Evolutionary conservation across 2,888 invertebrate genomes (phyloP), one percentile per base, ranked within the genome.

Genomic region (Salpingus planirostris): DNA sequence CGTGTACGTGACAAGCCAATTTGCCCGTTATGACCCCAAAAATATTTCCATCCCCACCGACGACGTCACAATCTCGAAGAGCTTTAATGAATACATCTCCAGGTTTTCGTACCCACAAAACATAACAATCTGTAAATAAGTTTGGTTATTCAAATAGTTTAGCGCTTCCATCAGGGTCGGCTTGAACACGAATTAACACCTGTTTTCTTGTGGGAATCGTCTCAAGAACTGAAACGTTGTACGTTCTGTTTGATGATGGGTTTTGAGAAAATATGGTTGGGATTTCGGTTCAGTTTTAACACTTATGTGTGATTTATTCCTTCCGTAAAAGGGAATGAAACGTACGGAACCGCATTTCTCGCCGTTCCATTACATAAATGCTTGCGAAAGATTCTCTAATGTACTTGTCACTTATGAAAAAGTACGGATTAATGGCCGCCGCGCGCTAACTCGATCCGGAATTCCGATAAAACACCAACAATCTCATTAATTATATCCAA

Each of bases 271-370:
- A n/a, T n/a, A n/a, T n/a, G n/a, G 44, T 45, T 49, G 45, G 37
- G 47, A 51, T 49, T 53, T 50, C 42, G 46, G 46, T 42, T 50
- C 41, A 49, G 44, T 56, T 55, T 57, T 57, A 56, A 56, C 57
- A 56, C 53, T 34, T 49, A 47, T 22, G 52, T 57, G 57, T 51
- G 57, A 57, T 50, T 52, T 52, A 52, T 52, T 51, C 44, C 45
- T 51, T 49, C 51, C 50, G 52, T 51, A 50, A 46, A 47, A 38
- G 47, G 47, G 21, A 33, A 37, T 31, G n/a, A 27, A 29, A 27
- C 32, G 32, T 41, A 41, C 36, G 42, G 37, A 40, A 42, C 40
- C 29, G 29, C 31, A 35, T 29, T 33, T 38, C 38, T 35, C 32
- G 25, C 13, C 31, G 33, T 43, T 41, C 39, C 32, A 39, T 40